A percentile compares a stretch with the other conserved stretches of the same genome.
Evolutionary conservation across 2,797 vertebrate genomes (phyloP).

Genomic region (Poecilia velifera): DNA sequence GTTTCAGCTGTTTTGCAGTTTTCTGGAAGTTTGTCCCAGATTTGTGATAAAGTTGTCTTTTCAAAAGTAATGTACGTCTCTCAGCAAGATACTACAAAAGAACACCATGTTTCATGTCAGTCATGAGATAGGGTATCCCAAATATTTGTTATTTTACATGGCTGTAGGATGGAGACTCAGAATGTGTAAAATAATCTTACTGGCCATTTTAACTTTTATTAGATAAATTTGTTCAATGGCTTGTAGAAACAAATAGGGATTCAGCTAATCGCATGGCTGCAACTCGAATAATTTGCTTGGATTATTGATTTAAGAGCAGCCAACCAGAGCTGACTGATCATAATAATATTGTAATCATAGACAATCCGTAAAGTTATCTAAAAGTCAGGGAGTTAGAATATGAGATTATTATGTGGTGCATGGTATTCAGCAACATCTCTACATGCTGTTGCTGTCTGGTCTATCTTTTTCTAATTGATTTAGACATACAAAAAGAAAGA

Average conservation of each 20-base stretch:
- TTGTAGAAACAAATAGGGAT: not conserved
- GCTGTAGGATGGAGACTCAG: not conserved
- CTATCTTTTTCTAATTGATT: constrained; percentile 61
- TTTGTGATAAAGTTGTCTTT: not conserved
- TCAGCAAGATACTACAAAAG: not conserved
- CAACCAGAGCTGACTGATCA: constrained; percentile 65
- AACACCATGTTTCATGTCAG: not conserved
- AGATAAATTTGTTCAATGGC: not conserved
- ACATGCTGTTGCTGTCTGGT: constrained; percentile 60
- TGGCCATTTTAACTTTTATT: not conserved
- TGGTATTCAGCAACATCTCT: constrained; percentile 51
- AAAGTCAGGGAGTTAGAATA: constrained; percentile 54
- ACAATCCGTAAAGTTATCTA: constrained; percentile 69
- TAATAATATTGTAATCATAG: constrained; percentile 59
- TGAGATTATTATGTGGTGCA: constrained; percentile 26
- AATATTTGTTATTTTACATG: not conserved
- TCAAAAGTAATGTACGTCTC: not conserved
- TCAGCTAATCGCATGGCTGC: not conserved
- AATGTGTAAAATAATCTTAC: not conserved
- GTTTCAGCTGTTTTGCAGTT: no score
- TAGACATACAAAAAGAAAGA: constrained; percentile 35
- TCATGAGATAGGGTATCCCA: not conserved
- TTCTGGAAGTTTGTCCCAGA: no score
- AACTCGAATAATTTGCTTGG: constrained; percentile 36
- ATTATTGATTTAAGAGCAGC: constrained; percentile 72